These are phyloP conservation scores for Mayetiola destructor DNA, from an alignment of 2,888 invertebrate genomes.

Conservation along the genomic window DNA sequence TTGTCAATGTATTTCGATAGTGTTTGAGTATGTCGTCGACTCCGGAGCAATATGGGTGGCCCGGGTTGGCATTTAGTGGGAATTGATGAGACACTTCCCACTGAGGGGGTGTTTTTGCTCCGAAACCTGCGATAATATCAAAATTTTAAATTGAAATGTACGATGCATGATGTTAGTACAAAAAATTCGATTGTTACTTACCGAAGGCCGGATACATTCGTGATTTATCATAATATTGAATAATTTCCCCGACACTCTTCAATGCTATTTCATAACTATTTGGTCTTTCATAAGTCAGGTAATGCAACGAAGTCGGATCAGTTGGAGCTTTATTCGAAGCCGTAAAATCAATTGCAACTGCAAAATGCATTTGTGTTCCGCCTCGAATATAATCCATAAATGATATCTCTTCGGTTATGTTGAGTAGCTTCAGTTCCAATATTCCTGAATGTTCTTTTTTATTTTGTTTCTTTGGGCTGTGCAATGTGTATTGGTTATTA, in stretches of 20 bases:
- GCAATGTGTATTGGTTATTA: not conserved
- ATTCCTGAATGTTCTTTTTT: not conserved
- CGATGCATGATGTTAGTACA: not conserved
- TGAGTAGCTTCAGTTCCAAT: not conserved
- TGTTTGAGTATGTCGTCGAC: constrained; percentile 3
- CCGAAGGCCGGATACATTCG: constrained; percentile 12
- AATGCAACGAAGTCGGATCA: constrained; percentile 10
- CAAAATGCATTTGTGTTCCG: constrained; percentile 14
- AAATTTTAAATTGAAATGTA: not conserved
- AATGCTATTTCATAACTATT: constrained; percentile 11
- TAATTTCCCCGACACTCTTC: not conserved
- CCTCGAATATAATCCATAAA: constrained; percentile 10
- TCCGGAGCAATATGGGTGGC: not conserved
- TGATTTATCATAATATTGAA: not conserved
- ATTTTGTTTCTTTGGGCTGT: not conserved
- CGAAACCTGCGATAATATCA: constrained; percentile 1
- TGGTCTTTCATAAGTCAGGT: not conserved
- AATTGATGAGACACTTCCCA: not conserved
- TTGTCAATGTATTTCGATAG: not conserved
- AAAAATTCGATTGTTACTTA: no score
- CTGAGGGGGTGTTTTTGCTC: not conserved
- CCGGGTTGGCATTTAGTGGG: constrained; percentile 2
- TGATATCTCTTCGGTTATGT: not conserved
- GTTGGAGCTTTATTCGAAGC: not conserved
- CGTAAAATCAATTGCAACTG: constrained; percentile 12